Base-by-base conservation (phyloP, 2,797 vertebrate species). In the Sebastes diaconus region DNA sequence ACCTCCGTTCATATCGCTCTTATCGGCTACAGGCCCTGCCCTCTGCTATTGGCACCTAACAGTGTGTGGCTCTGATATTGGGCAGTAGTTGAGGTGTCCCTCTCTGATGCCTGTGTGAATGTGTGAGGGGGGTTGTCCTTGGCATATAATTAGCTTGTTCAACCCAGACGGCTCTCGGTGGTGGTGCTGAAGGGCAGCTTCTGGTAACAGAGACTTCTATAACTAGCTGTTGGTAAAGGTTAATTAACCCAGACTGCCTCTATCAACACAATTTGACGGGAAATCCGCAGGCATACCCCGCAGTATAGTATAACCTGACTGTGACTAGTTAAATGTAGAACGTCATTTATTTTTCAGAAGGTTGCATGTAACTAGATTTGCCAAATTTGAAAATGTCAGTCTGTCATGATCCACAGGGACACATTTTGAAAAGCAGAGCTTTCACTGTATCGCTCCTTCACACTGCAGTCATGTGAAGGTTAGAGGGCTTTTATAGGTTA, bases 101-200 rank as follows among this genome's bases (percentile, higher is more conserved):
- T 83, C 77, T 77, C 61, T 74, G 32, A 8, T 84, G 73, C 34
- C 66, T 82, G 65, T 84, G 64, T 39, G 83, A 73, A 73, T 77
- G 76, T 50, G 84, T n/a, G 79, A 63, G 73, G 80, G 75, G 72
- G 77, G 76, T 95, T 97, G 94, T 90, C 95, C 96, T 96, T 97
- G 95, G 92, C 90, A 92, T 95, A 84, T 94, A 95, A 95, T 95
- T 93, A 96, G 92, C 88, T 92, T 94, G 24, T 93, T 94, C 91
- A 88, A 88, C 93, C 77, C 90, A 87, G 91, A 84, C 80, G 67
- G 89, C 84, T 95, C 83, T 83, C 54, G 65, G 34, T 92, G 86
- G 69, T 72, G 55, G 68, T 64, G 68, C 55, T 79, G 70, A 84
- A 65, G 3, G 68, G 70, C 42, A 86, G 87, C 90, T 81, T 84